Evolutionary conservation across 2,888 invertebrate species (phyloP).

Genomic region (Scaptodrosophila latifasciaeformis): DNA sequence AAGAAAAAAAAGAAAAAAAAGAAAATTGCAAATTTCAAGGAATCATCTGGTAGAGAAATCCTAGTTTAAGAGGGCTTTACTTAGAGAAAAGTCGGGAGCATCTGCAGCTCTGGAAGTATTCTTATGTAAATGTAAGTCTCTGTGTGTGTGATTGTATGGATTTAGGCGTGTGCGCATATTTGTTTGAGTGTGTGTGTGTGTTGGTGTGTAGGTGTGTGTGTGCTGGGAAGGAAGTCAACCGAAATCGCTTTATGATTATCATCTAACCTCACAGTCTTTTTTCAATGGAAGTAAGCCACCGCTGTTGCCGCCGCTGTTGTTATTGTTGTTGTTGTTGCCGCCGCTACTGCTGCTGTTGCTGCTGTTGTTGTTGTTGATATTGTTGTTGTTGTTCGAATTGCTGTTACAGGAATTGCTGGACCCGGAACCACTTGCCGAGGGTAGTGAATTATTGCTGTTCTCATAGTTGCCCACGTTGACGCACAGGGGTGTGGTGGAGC

Average conservation of each 20-base stretch:
- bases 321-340: conserved; percentile 43
- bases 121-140: background rate
- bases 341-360: conserved; percentile 28
- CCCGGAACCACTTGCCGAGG: conserved; percentile 48
- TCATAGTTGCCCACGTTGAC: conserved; percentile 57
- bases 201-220: background rate
- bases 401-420: conserved; percentile 58
- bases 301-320: conserved; percentile 42
- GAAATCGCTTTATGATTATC: conserved; percentile 77
- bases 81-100: too few relatives aligned
- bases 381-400: conserved; percentile 47
- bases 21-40: too few relatives aligned
- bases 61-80: too few relatives aligned
- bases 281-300: conserved; percentile 78
- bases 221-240: background rate
- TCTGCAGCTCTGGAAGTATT: conserved; percentile 1
- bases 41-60: too few relatives aligned
- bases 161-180: background rate
- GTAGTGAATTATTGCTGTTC: conserved; percentile 58
- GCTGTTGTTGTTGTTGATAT: conserved; percentile 12
- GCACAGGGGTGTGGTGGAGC: conserved; percentile 42
- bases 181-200: conserved; percentile 8
- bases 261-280: conserved; percentile 92
- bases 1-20: background rate
- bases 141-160: conserved; percentile 4